A percentile compares a stretch with the other conserved stretches of the same genome.
Evolutionary conservation across 2,888 invertebrate species (phyloP).

Genomic region (Myopa testacea): DNA sequence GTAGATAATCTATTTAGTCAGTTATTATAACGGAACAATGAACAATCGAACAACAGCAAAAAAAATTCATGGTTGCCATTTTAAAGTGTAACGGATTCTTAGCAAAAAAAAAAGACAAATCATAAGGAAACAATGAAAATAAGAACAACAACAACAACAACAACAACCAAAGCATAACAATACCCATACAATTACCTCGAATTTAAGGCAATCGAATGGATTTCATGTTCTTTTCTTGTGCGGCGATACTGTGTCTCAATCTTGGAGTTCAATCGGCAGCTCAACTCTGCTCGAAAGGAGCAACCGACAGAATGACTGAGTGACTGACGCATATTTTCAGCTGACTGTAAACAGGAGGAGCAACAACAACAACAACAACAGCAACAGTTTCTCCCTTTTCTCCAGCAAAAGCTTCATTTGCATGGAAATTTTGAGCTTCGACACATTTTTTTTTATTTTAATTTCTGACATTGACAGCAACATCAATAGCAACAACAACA

Average conservation of each 20-base stretch:
- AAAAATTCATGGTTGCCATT: no score
- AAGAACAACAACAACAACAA: background rate
- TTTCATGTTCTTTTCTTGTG: constrained; percentile 1
- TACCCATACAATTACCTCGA: background rate
- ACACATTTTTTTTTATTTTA: constrained; percentile 17
- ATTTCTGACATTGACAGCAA: constrained; percentile 17
- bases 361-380: constrained; percentile 18
- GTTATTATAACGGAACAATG: no score
- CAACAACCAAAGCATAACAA: background rate
- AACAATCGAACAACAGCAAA: no score
- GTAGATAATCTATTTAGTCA: no score
- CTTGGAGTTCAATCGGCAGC: background rate
- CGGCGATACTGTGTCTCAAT: background rate
- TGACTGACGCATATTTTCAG: background rate
- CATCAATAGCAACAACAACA: constrained; percentile 9
- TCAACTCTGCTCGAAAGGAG: constrained; percentile 4
- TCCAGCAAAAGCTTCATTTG: constrained; percentile 6
- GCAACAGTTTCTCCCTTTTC: background rate
- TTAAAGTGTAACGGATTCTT: background rate
- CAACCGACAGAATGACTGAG: constrained; percentile 5
- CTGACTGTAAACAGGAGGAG: background rate
- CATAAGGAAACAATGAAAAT: background rate
- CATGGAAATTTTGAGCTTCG: constrained; percentile 26
- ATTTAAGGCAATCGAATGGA: constrained; percentile 12
- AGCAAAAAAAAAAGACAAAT: background rate